Conservation (phyloP, 2,888 invertebrate genomes). For the Ochropacha duplaris region DNA sequence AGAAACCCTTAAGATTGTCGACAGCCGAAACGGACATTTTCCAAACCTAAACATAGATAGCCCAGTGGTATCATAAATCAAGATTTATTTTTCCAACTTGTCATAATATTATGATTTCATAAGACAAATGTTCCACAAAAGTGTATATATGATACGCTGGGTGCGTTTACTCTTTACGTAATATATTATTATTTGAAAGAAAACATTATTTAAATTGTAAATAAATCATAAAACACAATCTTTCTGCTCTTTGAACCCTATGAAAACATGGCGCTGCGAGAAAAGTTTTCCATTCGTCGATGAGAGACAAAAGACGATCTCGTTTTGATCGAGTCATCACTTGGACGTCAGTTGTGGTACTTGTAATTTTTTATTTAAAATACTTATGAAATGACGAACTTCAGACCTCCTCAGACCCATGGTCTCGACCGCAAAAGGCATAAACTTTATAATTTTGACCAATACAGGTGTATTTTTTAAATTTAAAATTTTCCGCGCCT, state of each 20-base stretch:
- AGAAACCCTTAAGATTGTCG: not conserved
- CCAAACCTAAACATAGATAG: not conserved
- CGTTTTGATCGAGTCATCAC: slow-evolving; percentile 4
- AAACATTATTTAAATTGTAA: not conserved
- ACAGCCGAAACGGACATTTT: not conserved
- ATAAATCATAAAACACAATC: not conserved
- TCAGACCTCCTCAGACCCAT: too few species aligned
- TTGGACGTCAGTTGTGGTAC: not conserved
- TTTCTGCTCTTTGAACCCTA: not conserved
- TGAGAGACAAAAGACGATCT: slow-evolving; percentile 1
- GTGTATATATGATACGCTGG: not conserved
- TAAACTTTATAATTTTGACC: too few species aligned
- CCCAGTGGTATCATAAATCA: not conserved
- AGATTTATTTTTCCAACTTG: slow-evolving; percentile 1
- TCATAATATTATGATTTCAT: slow-evolving; percentile 1
- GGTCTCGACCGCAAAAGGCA: too few species aligned
- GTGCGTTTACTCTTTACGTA: not conserved
- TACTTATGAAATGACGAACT: too few species aligned
- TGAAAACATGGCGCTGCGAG: not conserved
- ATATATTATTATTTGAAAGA: not conserved
- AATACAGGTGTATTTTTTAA: too few species aligned
- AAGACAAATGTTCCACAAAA: not conserved
- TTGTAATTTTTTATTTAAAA: too few species aligned
- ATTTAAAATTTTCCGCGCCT: too few species aligned
- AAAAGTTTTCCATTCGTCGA: not conserved